Percentiles rank a stretch among this genome's conserved stretches.
These are phyloP conservation scores for Acrossocheilus wenchowensis DNA, from an alignment of 2,797 vertebrate species.

Conservation along the genomic window DNA sequence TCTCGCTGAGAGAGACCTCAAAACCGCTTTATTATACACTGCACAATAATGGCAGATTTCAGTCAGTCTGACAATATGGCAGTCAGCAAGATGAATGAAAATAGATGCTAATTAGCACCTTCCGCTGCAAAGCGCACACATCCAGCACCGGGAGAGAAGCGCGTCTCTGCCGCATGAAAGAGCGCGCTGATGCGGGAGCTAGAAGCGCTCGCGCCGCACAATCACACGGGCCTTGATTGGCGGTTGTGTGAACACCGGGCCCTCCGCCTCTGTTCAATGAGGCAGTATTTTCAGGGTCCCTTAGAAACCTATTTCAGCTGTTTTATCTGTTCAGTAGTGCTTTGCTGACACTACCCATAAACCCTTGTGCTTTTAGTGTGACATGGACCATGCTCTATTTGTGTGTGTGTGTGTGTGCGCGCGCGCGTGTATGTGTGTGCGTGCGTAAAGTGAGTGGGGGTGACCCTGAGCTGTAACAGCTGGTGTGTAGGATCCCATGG, in stretches of 20 bases:
- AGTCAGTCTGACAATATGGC: neutral
- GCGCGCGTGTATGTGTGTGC: constrained; percentile 23
- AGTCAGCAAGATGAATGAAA: neutral
- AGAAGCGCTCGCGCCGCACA: neutral
- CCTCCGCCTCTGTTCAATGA: constrained; percentile 29
- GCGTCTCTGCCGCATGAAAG: neutral
- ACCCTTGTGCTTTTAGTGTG: constrained; percentile 55
- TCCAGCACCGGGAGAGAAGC: neutral
- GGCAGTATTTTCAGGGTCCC: constrained; percentile 52
- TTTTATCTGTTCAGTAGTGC: constrained; percentile 53
- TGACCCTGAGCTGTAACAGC: constrained; percentile 54
- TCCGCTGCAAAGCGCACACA: neutral
- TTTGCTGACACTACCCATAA: constrained; percentile 56
- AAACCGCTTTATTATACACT: neutral
- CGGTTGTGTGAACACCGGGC: constrained; percentile 3
- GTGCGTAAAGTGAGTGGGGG: constrained; percentile 40
- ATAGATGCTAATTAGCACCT: constrained; percentile 42
- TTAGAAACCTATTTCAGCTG: constrained; percentile 54
- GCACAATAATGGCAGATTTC: neutral
- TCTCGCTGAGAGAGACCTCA: neutral
- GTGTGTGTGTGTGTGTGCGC: constrained; percentile 8
- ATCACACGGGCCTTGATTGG: constrained; percentile 20
- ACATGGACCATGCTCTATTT: constrained; percentile 36
- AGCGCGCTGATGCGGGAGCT: constrained; percentile 7
- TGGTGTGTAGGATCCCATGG: constrained; percentile 49